These are phyloP conservation scores for Umimayanthus kanabou DNA, from an alignment of 92 coral and sea anemone genomes.

Conservation along the genomic window DNA sequence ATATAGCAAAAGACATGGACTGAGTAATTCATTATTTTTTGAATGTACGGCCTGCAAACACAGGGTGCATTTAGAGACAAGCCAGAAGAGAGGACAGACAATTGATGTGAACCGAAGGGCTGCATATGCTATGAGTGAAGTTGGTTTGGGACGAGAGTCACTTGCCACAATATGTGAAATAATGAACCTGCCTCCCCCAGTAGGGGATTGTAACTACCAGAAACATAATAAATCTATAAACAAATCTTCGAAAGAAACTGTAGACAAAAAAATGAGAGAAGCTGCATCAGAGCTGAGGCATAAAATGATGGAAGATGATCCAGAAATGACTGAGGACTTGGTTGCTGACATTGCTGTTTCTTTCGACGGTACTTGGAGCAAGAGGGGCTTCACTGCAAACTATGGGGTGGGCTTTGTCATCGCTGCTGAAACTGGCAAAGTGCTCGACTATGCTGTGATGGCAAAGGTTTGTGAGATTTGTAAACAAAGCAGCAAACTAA, in stretches of 20 bases:
- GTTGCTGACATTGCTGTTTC: slow-evolving; percentile 41
- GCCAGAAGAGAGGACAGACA: slow-evolving; percentile 29
- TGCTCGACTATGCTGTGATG: slow-evolving; percentile 52
- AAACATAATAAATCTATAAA: slow-evolving; percentile 44
- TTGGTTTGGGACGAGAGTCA: slow-evolving; percentile 50
- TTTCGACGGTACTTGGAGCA: slow-evolving; percentile 55
- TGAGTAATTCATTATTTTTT: slow-evolving; percentile 35
- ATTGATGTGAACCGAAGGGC: slow-evolving; percentile 43
- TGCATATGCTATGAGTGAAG: slow-evolving; percentile 47
- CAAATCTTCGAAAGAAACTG: slow-evolving; percentile 21
- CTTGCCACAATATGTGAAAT: slow-evolving; percentile 52
- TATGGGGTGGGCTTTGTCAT: slow-evolving; percentile 59
- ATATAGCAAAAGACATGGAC: slow-evolving; percentile 41
- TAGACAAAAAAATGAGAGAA: slow-evolving; percentile 29
- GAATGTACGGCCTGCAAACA: slow-evolving; percentile 43
- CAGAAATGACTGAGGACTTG: slow-evolving; percentile 27
- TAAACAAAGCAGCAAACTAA: slow-evolving; percentile 33
- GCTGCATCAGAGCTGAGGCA: slow-evolving; percentile 42
- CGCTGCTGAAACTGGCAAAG: slow-evolving; percentile 58
- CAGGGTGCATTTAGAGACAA: slow-evolving; percentile 42
- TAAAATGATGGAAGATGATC: neutral
- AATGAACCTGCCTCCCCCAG: slow-evolving; percentile 47
- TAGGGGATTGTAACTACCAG: slow-evolving; percentile 37
- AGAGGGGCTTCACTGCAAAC: slow-evolving; percentile 58
- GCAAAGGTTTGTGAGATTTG: slow-evolving; percentile 48